Evolutionary conservation across 2,113 vertebrate species (phyloP), one percentile per base, ranked within the genome.

Genomic region (Bostrychus sinensis): DNA sequence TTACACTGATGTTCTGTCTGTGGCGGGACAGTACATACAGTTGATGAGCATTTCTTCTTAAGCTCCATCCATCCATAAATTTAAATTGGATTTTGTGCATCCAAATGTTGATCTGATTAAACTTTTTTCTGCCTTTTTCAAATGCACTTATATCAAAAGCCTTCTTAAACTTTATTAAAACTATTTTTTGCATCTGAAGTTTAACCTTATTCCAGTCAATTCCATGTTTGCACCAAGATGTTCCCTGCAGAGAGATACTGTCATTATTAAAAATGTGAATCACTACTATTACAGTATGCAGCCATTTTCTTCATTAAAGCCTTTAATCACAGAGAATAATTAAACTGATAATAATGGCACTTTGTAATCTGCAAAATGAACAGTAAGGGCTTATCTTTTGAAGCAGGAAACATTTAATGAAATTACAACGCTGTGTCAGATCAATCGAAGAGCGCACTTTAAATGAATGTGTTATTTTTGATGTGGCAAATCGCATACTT

Each of bases 331-430:
- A 80, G 67, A 67, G 80, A 89, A 90, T 90, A 91, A 87, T 92
- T 87, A 89, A 88, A 80, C 65, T 77, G 88, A 91, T 89, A 88
- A 88, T 89, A 81, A 87, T 84, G 85, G 67, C 72, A 88, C 82
- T 86, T 85, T 84, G 56, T 72, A 79, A 86, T 89, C 86, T 87
- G 62, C 67, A 67, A 82, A 86, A 89, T 88, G 59, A 84, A 89
- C 82, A 85, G 67, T 66, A 77, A 64, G 56, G 58, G 46, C 81
- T 87, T 90, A 91, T 92, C 87, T 88, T 72, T 68, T 62, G 71
- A 81, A 82, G 83, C 78, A 78, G 85, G 80, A 86, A 78, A 82
- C 66, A 68, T 88, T 89, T 87, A 86, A 89, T 88, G 74, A 90
- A 91, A 87, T 86, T 80, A 85, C 77, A 45, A 77, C 82, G 78